Base-by-base conservation (phyloP, 2,797 vertebrate species). In the Myotis myotis region DNA sequence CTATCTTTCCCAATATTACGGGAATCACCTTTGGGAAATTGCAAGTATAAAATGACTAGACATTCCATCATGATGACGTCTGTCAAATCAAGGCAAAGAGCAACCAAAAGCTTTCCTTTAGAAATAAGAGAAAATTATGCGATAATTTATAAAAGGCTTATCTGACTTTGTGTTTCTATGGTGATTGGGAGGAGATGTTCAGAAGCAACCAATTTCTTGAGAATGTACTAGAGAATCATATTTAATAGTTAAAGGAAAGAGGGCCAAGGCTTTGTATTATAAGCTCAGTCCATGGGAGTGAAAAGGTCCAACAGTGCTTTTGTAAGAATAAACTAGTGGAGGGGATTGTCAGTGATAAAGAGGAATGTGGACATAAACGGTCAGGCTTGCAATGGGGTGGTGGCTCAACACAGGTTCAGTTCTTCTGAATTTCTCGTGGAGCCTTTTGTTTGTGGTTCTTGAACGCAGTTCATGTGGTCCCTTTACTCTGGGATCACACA, bases 121-220 rank as follows among this genome's bases (percentile, higher is more conserved):
- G 25, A 95, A 93, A 71, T 76, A 70, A 79, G n/a, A 83, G 36
- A 85, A 57, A 92, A 93, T 68, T 30, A 82, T 22, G 38, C 2
- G 16, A 83, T 83, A 9, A 78, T 51, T 70, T 84, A 84, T 78
- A 23, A 9, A 85, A 41, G 49, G 11, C 17, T 51, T 70, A 2
- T 87, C 44, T 93, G 36, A 96, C 38, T 92, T 71, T 44, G 17
- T 49, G 51, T 92, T 94, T 94, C 94, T 62, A 51, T 89, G 47
- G 79, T 87, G 53, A 86, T 12, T n/a, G 11, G 8, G 16, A 23
- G 3, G 36, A 41, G n/a, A 60, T 81, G 25, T 36, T 96, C 10
- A 93, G 70, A 71, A 93, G 22, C 47, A 87, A n/a, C 9, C 47
- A 36, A 8, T 62, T 36, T 74, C n/a, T 74, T 62, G 62, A 87